Evolutionary conservation across 2,888 invertebrate species (phyloP), one percentile per base, ranked within the genome.

Genomic region (Orchesella flavescens): DNA sequence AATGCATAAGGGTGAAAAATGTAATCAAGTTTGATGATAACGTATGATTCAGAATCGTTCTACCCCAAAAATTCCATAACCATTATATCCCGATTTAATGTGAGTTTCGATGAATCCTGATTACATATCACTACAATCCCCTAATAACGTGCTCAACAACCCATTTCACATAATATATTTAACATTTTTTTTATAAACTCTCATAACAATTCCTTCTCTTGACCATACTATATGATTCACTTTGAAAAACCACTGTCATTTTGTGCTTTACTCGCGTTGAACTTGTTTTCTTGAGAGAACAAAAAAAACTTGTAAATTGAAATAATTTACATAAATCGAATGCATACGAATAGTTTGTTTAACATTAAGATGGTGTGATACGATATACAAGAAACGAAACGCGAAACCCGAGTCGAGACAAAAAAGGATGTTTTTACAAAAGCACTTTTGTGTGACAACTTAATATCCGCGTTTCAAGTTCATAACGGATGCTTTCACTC

Each of bases 281-380:
- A 34, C 34, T 34, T 34, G 34, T 34, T 57, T 57, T 57, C 19
- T 10, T n/a, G 17, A 24, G 63, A 21, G 7, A 24, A 21, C 13
- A 19, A 57, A n/a, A 57, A 61, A 61, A 61, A 61, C n/a, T 57
- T n/a, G n/a, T 57, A 61, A 66, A 66, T 66, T 66, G 66, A 66
- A 66, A 66, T 66, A 10, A 66, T 66, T 66, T 66, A 44, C 66
- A 66, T 66, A 66, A 66, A 66, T 66, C 66, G 66, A 66, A 66
- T 66, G 66, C 9, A 66, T 66, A 66, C 66, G n/a, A 43, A 66
- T 44, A 44, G 17, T 15, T 34, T 66, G 17, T 66, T 66, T 66
- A 66, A 44, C 66, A 66, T 66, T n/a, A n/a, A 34, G 34, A 34
- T n/a, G n/a, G n/a, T n/a, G n/a, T n/a, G 34, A 34, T 34, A 34